Base-by-base conservation (phyloP, 2,888 invertebrate genomes). In the Dexiosoma caninum region DNA sequence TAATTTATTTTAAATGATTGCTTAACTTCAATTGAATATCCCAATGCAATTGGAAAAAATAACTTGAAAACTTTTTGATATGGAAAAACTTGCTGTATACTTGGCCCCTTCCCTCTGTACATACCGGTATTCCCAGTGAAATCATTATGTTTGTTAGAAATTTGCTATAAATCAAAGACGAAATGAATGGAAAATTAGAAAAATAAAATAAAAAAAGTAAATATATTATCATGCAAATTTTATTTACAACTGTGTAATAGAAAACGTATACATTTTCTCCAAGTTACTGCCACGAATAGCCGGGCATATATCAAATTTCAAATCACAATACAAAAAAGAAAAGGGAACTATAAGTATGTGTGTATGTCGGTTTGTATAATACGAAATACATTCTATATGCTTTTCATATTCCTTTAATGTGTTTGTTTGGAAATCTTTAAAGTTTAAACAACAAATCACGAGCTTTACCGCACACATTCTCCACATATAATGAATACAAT, bases 161-260 rank as follows among this genome's bases (percentile, higher is more conserved):
- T 81, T 74, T 74, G 69, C 72, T 51, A 78, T 81, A 78, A 75
- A 78, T 78, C 78, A 78, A 75, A 66, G 64, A 53, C 57, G 60
- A 71, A 32, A 78, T 75, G 49, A 75, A 66, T 75, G 23, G 59
- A 23, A 78, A 53, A 69, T 42, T 66, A 64, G 30, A 51, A 74
- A 72, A 27, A 37, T 53, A 60, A 55, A 51, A 23, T n/a, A 27
- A 10, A n/a, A 44, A 62, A n/a, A n/a, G 60, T 21, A 72, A 76
- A 59, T 40, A 77, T 74, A 82, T 83, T 83, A 84, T 81, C 76
- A 84, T 84, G 84, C 81, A 84, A 84, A 82, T 84, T 84, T 84
- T 84, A 84, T 84, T 84, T 83, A 83, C 83, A 83, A 83, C 79
- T 72, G 71, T 81, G 69, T 71, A 76, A 55, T 70, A 69, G 62